phyloP scores from a whole-genome alignment of 92 coral and sea anemone species.

The Epizoanthus illoricatus region DNA sequence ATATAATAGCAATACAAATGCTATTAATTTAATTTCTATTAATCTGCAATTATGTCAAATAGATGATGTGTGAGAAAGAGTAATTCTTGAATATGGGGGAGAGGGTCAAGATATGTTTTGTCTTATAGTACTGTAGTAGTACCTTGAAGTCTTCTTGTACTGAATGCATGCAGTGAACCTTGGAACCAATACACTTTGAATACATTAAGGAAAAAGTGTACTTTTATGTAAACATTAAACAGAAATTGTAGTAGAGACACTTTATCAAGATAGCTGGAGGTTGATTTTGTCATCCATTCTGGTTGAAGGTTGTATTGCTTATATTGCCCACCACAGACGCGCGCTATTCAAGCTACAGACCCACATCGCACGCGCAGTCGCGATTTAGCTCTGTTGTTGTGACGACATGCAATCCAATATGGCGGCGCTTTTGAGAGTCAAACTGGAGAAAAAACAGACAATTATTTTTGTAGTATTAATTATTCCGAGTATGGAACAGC shows the following conservation, averaged over 20 bases:
- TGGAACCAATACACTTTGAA: too few species aligned
- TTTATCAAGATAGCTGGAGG: not conserved
- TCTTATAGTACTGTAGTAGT: too few species aligned
- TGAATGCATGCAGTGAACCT: too few species aligned
- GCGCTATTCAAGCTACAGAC: slow-evolving; percentile 3
- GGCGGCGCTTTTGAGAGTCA: slow-evolving; percentile 2
- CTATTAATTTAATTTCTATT: too few species aligned
- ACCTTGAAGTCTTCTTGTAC: too few species aligned
- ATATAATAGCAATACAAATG: too few species aligned
- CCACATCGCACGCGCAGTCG: not conserved
- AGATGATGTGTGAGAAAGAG: too few species aligned
- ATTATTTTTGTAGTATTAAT: not conserved
- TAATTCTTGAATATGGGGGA: too few species aligned
- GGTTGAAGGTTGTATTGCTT: not conserved
- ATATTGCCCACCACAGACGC: not conserved
- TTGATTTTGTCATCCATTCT: not conserved
- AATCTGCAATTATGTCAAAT: too few species aligned
- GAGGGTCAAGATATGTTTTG: too few species aligned
- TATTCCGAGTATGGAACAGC: not conserved
- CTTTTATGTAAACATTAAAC: too few species aligned
- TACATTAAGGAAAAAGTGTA: too few species aligned
- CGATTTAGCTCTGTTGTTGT: not conserved
- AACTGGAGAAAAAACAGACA: slow-evolving; percentile 9
- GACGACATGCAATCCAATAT: slow-evolving; percentile 19
- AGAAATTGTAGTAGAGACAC: not conserved